These are phyloP conservation scores for Ascaphus truei DNA, from an alignment of 2,113 vertebrate genomes.

Conservation along the genomic window DNA sequence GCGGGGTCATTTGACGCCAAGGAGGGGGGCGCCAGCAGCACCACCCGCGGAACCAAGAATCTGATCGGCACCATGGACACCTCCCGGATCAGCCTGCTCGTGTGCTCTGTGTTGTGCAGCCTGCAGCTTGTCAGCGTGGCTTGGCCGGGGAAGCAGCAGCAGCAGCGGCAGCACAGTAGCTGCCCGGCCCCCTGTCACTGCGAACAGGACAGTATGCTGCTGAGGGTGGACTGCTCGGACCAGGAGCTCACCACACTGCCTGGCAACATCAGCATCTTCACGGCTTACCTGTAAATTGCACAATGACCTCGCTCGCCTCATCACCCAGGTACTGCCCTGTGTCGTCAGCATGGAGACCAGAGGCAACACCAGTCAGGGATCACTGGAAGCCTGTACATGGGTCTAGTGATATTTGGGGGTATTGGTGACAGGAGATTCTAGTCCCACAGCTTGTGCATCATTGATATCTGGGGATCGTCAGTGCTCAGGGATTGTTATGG, in stretches of 20 bases:
- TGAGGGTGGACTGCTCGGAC: slow-evolving; percentile 74
- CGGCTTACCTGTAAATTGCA: slow-evolving; percentile 73
- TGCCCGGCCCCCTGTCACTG: slow-evolving; percentile 68
- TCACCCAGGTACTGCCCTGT: too few species aligned
- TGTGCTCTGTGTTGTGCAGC: slow-evolving; percentile 38
- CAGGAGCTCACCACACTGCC: slow-evolving; percentile 65
- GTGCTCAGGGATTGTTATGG: too few species aligned
- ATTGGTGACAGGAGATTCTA: too few species aligned
- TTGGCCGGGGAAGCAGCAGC: slow-evolving; percentile 30
- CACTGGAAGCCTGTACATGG: too few species aligned
- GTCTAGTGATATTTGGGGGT: too few species aligned
- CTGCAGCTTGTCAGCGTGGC: slow-evolving; percentile 38
- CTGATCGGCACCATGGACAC: slow-evolving; percentile 55
- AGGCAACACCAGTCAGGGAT: too few species aligned
- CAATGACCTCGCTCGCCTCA: too few species aligned
- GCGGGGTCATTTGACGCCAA: too few species aligned
- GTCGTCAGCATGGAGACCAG: neutral
- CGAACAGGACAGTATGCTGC: slow-evolving; percentile 64
- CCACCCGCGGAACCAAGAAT: neutral
- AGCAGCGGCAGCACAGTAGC: slow-evolving; percentile 46
- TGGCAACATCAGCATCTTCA: slow-evolving; percentile 71
- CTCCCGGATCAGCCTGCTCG: slow-evolving; percentile 24
- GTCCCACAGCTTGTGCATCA: too few species aligned
- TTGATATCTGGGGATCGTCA: too few species aligned
- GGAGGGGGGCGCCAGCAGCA: too few species aligned